Conservation (phyloP, 2,797 vertebrate genomes). For the Microhierax caerulescens region DNA sequence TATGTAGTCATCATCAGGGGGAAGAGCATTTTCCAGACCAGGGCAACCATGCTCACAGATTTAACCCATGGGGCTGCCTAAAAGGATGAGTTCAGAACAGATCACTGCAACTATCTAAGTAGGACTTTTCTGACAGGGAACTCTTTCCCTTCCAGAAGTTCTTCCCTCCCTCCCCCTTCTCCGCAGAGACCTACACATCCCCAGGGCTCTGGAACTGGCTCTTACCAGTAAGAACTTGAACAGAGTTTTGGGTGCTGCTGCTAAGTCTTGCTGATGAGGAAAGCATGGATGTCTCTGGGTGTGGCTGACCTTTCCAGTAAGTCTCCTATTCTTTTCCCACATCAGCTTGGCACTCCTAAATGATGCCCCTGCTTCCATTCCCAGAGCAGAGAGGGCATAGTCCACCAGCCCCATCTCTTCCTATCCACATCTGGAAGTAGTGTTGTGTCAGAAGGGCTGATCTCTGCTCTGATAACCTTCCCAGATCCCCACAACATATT, state of each 20-base stretch:
- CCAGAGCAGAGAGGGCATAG: not conserved
- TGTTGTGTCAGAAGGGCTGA: not conserved
- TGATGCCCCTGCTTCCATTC: not conserved
- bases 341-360: not conserved
- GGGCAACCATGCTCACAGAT: not conserved
- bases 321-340: not conserved
- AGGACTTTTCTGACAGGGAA: not conserved
- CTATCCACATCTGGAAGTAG: not conserved
- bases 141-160: not conserved
- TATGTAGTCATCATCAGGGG: not conserved
- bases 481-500: not conserved
- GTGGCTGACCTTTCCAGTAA: not conserved
- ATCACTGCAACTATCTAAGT: not conserved
- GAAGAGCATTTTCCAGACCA: not conserved
- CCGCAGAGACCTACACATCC: not conserved
- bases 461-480: not conserved
- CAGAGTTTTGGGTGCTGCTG: not conserved
- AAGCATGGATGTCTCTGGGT: not conserved
- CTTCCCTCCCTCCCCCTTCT: not conserved
- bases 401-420: not conserved
- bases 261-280: not conserved
- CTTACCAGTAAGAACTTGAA: not conserved
- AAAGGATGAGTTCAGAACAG: not conserved
- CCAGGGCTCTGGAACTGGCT: not conserved
- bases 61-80: not conserved